phyloP scores from a whole-genome alignment of 2,797 vertebrate species.

The Ctenopoma kingsleyae region DNA sequence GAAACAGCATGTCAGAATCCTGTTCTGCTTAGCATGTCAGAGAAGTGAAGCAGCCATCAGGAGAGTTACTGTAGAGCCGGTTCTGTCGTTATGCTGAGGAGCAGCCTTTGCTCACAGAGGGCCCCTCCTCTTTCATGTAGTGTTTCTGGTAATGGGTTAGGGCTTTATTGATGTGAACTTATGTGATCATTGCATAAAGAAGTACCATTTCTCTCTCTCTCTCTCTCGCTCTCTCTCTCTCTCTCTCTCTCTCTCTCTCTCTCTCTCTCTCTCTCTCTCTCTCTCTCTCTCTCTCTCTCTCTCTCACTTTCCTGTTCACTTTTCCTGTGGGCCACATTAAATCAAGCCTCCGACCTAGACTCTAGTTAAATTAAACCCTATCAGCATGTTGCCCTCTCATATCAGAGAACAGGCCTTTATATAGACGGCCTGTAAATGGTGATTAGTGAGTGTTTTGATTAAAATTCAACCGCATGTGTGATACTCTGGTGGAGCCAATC shows the following conservation, averaged over 20 bases:
- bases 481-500: conserved; percentile 56
- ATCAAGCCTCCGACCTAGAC: conserved; percentile 73
- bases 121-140: conserved; percentile 70
- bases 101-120: conserved; percentile 35
- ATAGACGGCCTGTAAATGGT: conserved; percentile 75
- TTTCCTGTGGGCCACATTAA: conserved; percentile 78
- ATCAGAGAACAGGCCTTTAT: conserved; percentile 74
- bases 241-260: conserved; percentile 9
- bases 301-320: conserved; percentile 51
- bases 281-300: conserved; percentile 8
- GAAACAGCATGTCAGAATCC: conserved; percentile 48
- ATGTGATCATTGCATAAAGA: conserved; percentile 75
- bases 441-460: conserved; percentile 81
- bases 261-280: conserved; percentile 14
- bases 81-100: conserved; percentile 46
- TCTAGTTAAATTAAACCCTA: conserved; percentile 77
- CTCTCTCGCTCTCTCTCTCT: conserved; percentile 11
- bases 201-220: conserved; percentile 35
- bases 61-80: conserved; percentile 34
- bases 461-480: conserved; percentile 68
- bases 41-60: conserved; percentile 50
- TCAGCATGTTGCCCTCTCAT: conserved; percentile 77
- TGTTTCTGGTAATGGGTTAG: conserved; percentile 70
- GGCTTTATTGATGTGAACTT: conserved; percentile 75
- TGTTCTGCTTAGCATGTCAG: conserved; percentile 44